Evolutionary conservation across 1,140 invertebrate species (phyloP).

Genomic region (Himalopsyche phryganea): DNA sequence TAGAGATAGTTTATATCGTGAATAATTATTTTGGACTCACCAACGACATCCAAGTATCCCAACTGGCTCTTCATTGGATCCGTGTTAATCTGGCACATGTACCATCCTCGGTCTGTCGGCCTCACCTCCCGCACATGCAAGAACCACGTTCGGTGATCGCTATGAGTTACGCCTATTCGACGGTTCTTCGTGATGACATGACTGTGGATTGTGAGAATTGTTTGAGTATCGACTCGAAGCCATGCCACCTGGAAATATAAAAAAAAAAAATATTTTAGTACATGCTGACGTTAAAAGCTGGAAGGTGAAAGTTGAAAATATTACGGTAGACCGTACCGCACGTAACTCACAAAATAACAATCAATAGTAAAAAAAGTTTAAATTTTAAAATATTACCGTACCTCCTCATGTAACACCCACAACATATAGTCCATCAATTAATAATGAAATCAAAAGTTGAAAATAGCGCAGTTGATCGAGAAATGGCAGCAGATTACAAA

Average conservation of each 20-base stretch:
- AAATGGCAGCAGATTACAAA: neutral
- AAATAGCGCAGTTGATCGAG: too few species aligned
- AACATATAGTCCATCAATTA: too few species aligned
- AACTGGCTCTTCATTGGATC: constrained; percentile 84
- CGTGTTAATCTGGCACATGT: constrained; percentile 86
- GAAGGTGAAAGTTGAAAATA: too few species aligned
- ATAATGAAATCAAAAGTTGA: too few species aligned
- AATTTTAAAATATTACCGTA: too few species aligned
- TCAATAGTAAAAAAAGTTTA: too few species aligned
- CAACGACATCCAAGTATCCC: constrained; percentile 81
- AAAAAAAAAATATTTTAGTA: too few species aligned
- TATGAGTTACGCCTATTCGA: constrained; percentile 79
- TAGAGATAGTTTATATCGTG: too few species aligned
- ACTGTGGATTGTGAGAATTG: constrained; percentile 84
- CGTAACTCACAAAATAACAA: too few species aligned
- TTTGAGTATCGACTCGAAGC: constrained; percentile 88
- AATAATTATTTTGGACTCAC: constrained; percentile 55
- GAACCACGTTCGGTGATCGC: constrained; percentile 81
- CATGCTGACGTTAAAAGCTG: too few species aligned
- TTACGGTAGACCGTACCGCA: too few species aligned
- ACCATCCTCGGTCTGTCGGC: constrained; percentile 78
- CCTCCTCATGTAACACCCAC: too few species aligned
- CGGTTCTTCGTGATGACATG: constrained; percentile 88
- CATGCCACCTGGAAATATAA: constrained; percentile 56
- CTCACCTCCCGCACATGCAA: constrained; percentile 77